Evolutionary conservation across 2,113 vertebrate genomes (phyloP).

Genomic region (Colossoma macropomum): DNA sequence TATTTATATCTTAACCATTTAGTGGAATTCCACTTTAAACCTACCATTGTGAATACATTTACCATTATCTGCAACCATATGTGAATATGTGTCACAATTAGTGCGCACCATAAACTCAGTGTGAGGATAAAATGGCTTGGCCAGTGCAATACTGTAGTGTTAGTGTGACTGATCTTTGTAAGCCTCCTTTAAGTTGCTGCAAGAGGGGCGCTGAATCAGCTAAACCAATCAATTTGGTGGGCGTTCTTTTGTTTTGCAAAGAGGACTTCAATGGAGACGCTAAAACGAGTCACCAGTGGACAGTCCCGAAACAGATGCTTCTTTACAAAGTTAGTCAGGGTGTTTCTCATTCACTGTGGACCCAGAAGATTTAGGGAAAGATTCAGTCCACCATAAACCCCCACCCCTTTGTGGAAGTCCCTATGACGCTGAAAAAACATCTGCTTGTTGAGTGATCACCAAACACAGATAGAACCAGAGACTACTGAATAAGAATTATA

Average conservation of each 20-base stretch:
- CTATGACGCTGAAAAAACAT: slow-evolving; percentile 7
- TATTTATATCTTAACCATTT: too few species aligned
- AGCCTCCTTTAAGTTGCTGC: not conserved
- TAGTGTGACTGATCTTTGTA: not conserved
- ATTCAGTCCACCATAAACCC: slow-evolving; percentile 23
- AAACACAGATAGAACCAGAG: not conserved
- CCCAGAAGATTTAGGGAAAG: slow-evolving; percentile 36
- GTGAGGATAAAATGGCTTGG: not conserved
- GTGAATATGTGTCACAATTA: not conserved
- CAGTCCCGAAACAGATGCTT: slow-evolving; percentile 55
- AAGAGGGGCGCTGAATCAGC: not conserved
- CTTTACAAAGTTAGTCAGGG: slow-evolving; percentile 34
- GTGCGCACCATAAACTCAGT: not conserved
- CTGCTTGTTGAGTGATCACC: slow-evolving; percentile 15
- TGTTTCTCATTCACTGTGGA: slow-evolving; percentile 31
- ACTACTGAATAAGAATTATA: not conserved
- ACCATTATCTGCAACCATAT: not conserved
- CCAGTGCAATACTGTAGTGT: not conserved
- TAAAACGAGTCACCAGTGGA: slow-evolving; percentile 17
- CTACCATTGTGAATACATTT: too few species aligned
- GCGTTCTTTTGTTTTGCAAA: slow-evolving; percentile 40
- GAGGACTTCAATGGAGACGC: slow-evolving; percentile 20
- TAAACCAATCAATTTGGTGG: slow-evolving; percentile 13
- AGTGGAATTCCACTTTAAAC: too few species aligned
- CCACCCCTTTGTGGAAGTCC: slow-evolving; percentile 6